Evolutionary conservation across 2,888 invertebrate species (phyloP).

Genomic region (Eubasilissa splendida): DNA sequence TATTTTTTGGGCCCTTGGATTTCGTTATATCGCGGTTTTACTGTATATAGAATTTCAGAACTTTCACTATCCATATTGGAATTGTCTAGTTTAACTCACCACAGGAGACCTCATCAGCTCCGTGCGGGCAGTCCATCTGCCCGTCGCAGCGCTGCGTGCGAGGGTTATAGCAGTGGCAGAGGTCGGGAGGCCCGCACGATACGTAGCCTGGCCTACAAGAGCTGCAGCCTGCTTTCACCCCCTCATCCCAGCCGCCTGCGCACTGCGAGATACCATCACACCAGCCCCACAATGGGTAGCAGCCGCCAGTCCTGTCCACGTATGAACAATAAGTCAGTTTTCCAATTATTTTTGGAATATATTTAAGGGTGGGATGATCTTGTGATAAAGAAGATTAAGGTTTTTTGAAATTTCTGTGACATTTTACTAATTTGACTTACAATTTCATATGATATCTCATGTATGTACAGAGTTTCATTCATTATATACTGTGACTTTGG

Average conservation of each 20-base stretch:
- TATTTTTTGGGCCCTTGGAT: too few species aligned
- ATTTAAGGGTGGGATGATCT: too few species aligned
- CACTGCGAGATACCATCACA: constrained; percentile 52
- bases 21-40: too few species aligned
- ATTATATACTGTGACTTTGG: too few species aligned
- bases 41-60: too few species aligned
- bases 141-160: constrained; percentile 53
- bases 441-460: too few species aligned
- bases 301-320: constrained; percentile 47
- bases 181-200: constrained; percentile 50
- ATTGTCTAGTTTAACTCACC: constrained; percentile 42
- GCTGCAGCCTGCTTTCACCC: constrained; percentile 46
- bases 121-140: constrained; percentile 56
- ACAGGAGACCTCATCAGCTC: constrained; percentile 54
- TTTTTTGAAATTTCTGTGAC: too few species aligned
- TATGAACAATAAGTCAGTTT: too few species aligned
- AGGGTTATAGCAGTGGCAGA: constrained; percentile 50
- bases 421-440: too few species aligned
- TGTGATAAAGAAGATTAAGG: too few species aligned
- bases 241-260: constrained; percentile 54
- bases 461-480: too few species aligned
- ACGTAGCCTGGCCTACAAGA: constrained; percentile 45
- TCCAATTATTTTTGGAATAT: too few species aligned
- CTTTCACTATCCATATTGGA: not conserved
- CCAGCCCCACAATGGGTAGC: constrained; percentile 51